Base-by-base conservation (phyloP, 2,888 invertebrate genomes). In the Aleiodes testaceus region DNA sequence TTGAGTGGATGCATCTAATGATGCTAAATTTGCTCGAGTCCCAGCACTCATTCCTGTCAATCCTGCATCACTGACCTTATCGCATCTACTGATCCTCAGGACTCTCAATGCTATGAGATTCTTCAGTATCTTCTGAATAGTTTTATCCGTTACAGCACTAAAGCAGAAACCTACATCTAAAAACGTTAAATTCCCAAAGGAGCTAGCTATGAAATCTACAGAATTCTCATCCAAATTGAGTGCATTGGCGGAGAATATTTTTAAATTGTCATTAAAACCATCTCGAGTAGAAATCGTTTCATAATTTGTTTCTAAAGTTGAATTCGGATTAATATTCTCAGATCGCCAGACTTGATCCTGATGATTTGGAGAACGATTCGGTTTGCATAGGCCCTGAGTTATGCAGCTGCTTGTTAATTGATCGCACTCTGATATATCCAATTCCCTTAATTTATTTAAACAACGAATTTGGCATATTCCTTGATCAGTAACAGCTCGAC, bases 401-500 rank as follows among this genome's bases (percentile, higher is more conserved):
- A 94, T 87, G 0, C 93, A 92, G 50, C 88, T 88, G 73, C 91
- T 90, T 26, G 91, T 91, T 30, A 94, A 88, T 68, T 90, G 88
- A 82, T 92, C 92, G 83, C 93, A 92, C 75, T 92, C 91, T 0
- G 93, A 92, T 61, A 94, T 90, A 81, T 94, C 92, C 59, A 94
- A 82, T 16, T 87, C 87, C 77, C 89, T 90, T 5, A 94, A 83
- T 61, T 89, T 89, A 64, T 87, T 89, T 6, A 93, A 84, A 69
- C 89, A 89, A 22, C 88, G 82, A 47, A 94, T 80, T 77, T 90
- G 88, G 3, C 86, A 80, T 3, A 92, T 88, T 12, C 93, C 92
- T 50, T 87, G 79, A 84, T 93, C 91, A 1, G 93, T 92, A 0
- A 94, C 88, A 59, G 91, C 91, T 72, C 90, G 86, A 83, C 94